Conservation (phyloP, 2,888 invertebrate species). For the Epinotia nisella region DNA sequence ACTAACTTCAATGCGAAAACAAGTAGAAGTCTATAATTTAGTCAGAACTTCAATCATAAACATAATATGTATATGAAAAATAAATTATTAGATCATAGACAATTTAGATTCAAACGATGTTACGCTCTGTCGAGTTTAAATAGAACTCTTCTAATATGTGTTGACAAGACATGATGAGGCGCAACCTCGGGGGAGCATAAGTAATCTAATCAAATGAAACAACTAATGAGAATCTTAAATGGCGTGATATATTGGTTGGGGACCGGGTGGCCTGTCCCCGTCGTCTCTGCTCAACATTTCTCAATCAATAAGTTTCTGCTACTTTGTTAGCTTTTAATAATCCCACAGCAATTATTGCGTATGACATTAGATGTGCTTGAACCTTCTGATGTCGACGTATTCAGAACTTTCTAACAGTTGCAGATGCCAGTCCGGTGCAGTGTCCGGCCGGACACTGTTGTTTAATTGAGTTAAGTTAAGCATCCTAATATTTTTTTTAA, state of each 20-base stretch:
- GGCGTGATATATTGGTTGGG: conserved; percentile 79
- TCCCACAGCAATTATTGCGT: conserved; percentile 10
- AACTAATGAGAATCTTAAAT: conserved; percentile 80
- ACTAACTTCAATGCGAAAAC: neutral
- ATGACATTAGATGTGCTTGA: neutral
- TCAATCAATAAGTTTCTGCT: conserved; percentile 47
- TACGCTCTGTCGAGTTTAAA: conserved; percentile 65
- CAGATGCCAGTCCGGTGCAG: too few relatives aligned
- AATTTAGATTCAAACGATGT: conserved; percentile 53
- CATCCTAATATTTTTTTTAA: too few relatives aligned
- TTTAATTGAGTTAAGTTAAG: too few relatives aligned
- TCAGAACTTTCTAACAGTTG: too few relatives aligned
- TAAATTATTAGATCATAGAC: conserved; percentile 35
- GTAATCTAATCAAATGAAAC: conserved; percentile 79
- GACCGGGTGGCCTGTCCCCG: conserved; percentile 62
- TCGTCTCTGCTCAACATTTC: conserved; percentile 49
- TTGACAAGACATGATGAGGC: conserved; percentile 73
- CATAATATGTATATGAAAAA: conserved; percentile 22
- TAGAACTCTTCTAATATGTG: conserved; percentile 64
- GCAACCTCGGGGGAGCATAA: conserved; percentile 69
- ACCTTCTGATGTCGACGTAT: neutral
- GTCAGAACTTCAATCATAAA: conserved; percentile 20
- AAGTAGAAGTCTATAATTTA: conserved; percentile 9
- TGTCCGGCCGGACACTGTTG: too few relatives aligned
- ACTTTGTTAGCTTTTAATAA: conserved; percentile 27